Conservation (phyloP, 2,797 vertebrate genomes). For the Ctenochaetus hawaiiensis region DNA sequence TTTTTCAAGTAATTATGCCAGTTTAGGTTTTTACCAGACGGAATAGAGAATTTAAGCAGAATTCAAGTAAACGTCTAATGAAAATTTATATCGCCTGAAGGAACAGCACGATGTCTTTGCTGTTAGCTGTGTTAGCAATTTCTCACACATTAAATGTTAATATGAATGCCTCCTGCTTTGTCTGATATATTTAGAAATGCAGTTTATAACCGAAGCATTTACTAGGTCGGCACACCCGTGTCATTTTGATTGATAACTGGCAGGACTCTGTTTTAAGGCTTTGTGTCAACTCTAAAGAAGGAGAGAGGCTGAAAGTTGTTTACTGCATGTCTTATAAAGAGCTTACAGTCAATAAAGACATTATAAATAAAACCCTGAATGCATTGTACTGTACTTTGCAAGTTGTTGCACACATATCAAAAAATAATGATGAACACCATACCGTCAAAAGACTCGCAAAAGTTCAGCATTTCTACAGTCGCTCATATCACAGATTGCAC, state of each 20-base stretch:
- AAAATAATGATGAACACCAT: constrained; percentile 8
- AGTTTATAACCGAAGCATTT: constrained; percentile 59
- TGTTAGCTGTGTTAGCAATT: constrained; percentile 23
- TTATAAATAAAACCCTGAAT: constrained; percentile 18
- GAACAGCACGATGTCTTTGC: neutral
- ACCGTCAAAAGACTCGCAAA: constrained; percentile 22
- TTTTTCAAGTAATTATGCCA: constrained; percentile 11
- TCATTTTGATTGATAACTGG: constrained; percentile 78
- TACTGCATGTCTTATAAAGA: constrained; percentile 6
- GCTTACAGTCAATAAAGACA: constrained; percentile 23
- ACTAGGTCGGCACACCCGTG: constrained; percentile 51
- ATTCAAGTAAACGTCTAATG: constrained; percentile 19
- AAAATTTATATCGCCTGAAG: constrained; percentile 21
- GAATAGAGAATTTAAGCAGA: constrained; percentile 21
- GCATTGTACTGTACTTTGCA: neutral
- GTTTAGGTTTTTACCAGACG: constrained; percentile 17
- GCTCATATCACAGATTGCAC: constrained; percentile 52
- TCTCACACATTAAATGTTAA: constrained; percentile 46
- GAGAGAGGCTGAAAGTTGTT: constrained; percentile 39
- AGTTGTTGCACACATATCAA: constrained; percentile 16
- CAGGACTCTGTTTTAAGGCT: constrained; percentile 43
- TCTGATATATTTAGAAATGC: constrained; percentile 54
- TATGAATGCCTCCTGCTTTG: constrained; percentile 48
- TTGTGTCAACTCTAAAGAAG: constrained; percentile 29
- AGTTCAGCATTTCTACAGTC: constrained; percentile 26